These are phyloP conservation scores for Lampris megalopsis DNA, from an alignment of 2,113 vertebrate genomes.

Conservation along the genomic window DNA sequence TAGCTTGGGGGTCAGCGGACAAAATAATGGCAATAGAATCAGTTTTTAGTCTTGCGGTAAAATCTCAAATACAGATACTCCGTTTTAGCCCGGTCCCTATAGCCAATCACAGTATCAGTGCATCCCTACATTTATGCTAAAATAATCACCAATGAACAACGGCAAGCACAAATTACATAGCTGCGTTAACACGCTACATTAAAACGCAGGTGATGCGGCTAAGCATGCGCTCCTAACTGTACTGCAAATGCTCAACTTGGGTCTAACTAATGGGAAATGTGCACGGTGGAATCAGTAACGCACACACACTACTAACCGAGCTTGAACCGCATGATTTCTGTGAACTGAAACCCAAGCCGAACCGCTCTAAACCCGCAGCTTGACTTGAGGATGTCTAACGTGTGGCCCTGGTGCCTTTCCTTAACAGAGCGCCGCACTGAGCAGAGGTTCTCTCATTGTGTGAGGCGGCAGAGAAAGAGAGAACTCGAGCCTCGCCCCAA, in stretches of 20 bases:
- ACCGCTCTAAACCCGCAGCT: slow-evolving; percentile 22
- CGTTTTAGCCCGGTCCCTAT: too few species aligned
- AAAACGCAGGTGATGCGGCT: not conserved
- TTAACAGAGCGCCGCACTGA: slow-evolving; percentile 82
- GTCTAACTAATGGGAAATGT: not conserved
- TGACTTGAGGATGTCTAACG: slow-evolving; percentile 66
- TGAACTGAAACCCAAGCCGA: not conserved
- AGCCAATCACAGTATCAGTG: too few species aligned
- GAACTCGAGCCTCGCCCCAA: slow-evolving; percentile 39
- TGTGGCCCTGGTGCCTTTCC: slow-evolving; percentile 76
- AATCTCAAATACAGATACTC: too few species aligned
- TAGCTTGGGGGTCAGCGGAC: too few species aligned
- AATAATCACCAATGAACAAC: not conserved
- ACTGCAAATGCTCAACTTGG: not conserved
- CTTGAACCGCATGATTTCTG: slow-evolving; percentile 33
- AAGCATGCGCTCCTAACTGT: slow-evolving; percentile 15
- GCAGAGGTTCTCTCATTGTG: slow-evolving; percentile 83
- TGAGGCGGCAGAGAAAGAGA: slow-evolving; percentile 59
- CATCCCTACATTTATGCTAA: not conserved
- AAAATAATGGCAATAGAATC: too few species aligned
- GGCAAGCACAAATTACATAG: not conserved
- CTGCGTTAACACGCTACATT: not conserved
- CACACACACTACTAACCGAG: slow-evolving; percentile 26
- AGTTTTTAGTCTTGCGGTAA: too few species aligned
- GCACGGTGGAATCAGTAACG: not conserved